Evolutionary conservation across 2,888 invertebrate genomes (phyloP), one percentile per base, ranked within the genome.

Genomic region (Copidosoma aretas): DNA sequence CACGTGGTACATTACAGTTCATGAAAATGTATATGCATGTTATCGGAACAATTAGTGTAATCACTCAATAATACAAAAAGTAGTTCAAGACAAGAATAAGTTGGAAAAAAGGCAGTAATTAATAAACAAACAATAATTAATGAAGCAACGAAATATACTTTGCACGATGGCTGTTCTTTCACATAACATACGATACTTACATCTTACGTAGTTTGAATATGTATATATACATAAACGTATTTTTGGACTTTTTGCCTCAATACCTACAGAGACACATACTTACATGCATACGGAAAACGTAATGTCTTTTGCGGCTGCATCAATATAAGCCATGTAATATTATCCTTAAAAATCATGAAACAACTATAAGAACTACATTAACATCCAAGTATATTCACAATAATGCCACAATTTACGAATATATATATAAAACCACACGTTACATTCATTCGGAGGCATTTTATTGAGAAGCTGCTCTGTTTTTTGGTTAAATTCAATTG

Each of bases 151-250:
- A 32, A 32, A 8, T 32, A 32, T 76, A 76, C 81, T 78, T 78
- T 82, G 82, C 83, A 83, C 83, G 83, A 77, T 82, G 79, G 79
- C 80, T 82, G 81, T 82, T 79, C 78, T 78, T 75, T 79, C 81
- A 69, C 68, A 65, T 70, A 56, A 64, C 46, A 58, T 52, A 39
- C 17, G 25, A 56, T 22, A 52, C n/a, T n/a, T 12, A 59, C 49
- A 43, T 41, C 58, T 39, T 21, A 60, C 60, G 57, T 68, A 66
- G 72, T 62, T 67, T 68, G 68, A 75, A 70, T 70, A 57, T 46
- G 60, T 65, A 71, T 65, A 67, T 63, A 64, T 32, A 32, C 69
- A 73, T 52, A 21, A 19, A 52, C 19, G 22, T 19, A 52, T 19
- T 3, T 19, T 52, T 12, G 22, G 22, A 21, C 8, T 10, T 52